These are phyloP conservation scores for Channa striata DNA, from an alignment of 2,797 vertebrate species.

Conservation along the genomic window DNA sequence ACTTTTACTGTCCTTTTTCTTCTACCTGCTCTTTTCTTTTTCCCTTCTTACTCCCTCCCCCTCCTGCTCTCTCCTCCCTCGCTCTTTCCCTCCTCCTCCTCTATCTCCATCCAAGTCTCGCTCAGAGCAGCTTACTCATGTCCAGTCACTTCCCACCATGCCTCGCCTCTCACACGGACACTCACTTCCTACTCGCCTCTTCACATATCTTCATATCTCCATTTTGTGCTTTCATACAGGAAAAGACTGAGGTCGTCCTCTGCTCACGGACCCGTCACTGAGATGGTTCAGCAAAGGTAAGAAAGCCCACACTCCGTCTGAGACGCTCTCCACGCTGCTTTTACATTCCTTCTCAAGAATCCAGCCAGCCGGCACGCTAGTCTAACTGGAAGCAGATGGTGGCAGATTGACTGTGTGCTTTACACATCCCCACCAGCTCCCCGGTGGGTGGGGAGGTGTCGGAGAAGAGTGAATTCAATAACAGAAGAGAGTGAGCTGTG, in stretches of 20 bases:
- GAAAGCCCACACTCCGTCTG: slow-evolving; percentile 27
- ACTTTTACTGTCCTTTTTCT: slow-evolving; percentile 11
- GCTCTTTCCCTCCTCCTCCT: slow-evolving; percentile 37
- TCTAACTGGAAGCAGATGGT: slow-evolving; percentile 81
- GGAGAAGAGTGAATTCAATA: slow-evolving; percentile 51
- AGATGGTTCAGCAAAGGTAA: slow-evolving; percentile 75
- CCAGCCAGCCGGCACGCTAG: slow-evolving; percentile 28
- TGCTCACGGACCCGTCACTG: slow-evolving; percentile 23
- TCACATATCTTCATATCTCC: slow-evolving; percentile 27
- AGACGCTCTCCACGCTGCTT: slow-evolving; percentile 29
- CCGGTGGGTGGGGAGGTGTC: slow-evolving; percentile 48
- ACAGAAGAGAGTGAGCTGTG: slow-evolving; percentile 28
- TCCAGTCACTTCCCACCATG: slow-evolving; percentile 77
- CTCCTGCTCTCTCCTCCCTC: slow-evolving; percentile 20
- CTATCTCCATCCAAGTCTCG: slow-evolving; percentile 65
- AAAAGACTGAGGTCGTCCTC: slow-evolving; percentile 54
- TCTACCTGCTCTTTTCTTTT: slow-evolving; percentile 30
- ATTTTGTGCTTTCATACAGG: slow-evolving; percentile 42
- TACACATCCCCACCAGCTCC: slow-evolving; percentile 30
- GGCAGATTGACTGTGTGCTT: slow-evolving; percentile 46
- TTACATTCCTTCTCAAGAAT: slow-evolving; percentile 67
- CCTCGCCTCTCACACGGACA: slow-evolving; percentile 54
- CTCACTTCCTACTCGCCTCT: slow-evolving; percentile 44
- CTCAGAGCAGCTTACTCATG: slow-evolving; percentile 76
- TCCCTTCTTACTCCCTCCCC: slow-evolving; percentile 44